Percentiles rank a stretch among this genome's conserved stretches.
Conservation (phyloP, 92 coral and sea anemone species). For the Montipora capitata region DNA sequence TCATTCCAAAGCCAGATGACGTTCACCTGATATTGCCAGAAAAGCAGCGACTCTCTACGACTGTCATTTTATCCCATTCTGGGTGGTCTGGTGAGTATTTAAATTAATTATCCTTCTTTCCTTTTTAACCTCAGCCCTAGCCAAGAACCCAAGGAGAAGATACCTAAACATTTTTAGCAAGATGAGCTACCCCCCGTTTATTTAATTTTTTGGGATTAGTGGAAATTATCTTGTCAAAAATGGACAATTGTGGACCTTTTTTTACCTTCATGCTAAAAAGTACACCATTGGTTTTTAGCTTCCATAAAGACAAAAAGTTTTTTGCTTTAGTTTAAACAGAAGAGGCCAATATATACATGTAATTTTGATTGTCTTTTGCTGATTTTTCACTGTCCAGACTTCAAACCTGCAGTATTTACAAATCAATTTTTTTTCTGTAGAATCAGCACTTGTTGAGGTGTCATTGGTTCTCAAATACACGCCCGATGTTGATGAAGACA, state of each 20-base stretch:
- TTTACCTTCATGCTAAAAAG: too few relatives aligned
- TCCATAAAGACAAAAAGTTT: too few relatives aligned
- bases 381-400: background rate
- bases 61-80: slow-evolving; percentile 92
- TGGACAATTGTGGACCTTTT: too few relatives aligned
- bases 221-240: too few relatives aligned
- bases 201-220: too few relatives aligned
- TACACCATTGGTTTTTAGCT: too few relatives aligned
- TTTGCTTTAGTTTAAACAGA: too few relatives aligned
- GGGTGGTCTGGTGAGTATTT: slow-evolving; percentile 95
- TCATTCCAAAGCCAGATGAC: slow-evolving; percentile 92
- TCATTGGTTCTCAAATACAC: slow-evolving; percentile 89
- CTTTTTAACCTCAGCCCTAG: background rate
- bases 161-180: too few relatives aligned
- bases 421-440: slow-evolving; percentile 41
- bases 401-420: background rate
- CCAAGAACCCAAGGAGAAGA: too few relatives aligned
- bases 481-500: slow-evolving; percentile 89
- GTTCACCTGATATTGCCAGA: slow-evolving; percentile 80
- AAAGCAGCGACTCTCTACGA: slow-evolving; percentile 90
- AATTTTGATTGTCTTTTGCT: too few relatives aligned
- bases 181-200: too few relatives aligned
- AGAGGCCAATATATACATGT: too few relatives aligned
- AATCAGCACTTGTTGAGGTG: slow-evolving; percentile 90
- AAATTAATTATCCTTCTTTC: background rate